A percentile compares a stretch with the other conserved stretches of the same genome.
phyloP scores from a whole-genome alignment of 2,888 invertebrate species.

The Caenorhabditis becei region DNA sequence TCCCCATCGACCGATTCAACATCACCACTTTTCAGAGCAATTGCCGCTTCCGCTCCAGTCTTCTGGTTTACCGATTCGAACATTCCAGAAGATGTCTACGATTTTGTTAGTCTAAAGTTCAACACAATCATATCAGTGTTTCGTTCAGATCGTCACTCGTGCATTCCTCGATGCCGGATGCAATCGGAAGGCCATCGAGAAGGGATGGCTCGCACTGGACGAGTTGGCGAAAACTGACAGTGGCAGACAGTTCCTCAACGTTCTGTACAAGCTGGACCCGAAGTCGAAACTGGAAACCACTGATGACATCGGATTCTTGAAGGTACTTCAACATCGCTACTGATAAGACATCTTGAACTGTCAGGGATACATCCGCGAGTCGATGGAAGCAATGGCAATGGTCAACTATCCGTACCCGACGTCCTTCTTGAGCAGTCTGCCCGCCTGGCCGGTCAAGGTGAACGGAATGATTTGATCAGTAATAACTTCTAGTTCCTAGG shows the following conservation, averaged over 20 bases:
- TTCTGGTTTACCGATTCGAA: conserved; percentile 77
- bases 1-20: too few species aligned
- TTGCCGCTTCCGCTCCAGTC: conserved; percentile 94
- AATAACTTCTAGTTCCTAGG: too few species aligned
- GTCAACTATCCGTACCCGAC: conserved; percentile 94
- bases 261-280: conserved; percentile 88
- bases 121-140: background rate
- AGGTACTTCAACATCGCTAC: too few species aligned
- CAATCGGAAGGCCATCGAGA: conserved; percentile 85
- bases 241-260: conserved; percentile 87
- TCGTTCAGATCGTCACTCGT: conserved; percentile 86
- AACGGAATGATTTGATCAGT: too few species aligned
- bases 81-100: conserved; percentile 70
- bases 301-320: conserved; percentile 53
- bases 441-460: conserved; percentile 86
- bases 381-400: conserved; percentile 89
- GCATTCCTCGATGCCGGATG: conserved; percentile 86
- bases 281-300: conserved; percentile 73
- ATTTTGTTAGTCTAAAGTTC: conserved; percentile 39
- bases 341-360: too few species aligned
- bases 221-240: conserved; percentile 84
- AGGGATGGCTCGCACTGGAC: conserved; percentile 88
- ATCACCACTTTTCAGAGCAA: conserved; percentile 87
- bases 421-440: conserved; percentile 88
- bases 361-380: conserved; percentile 57